phyloP scores from a whole-genome alignment of 2,113 vertebrate genomes.

The Chamaea fasciata region DNA sequence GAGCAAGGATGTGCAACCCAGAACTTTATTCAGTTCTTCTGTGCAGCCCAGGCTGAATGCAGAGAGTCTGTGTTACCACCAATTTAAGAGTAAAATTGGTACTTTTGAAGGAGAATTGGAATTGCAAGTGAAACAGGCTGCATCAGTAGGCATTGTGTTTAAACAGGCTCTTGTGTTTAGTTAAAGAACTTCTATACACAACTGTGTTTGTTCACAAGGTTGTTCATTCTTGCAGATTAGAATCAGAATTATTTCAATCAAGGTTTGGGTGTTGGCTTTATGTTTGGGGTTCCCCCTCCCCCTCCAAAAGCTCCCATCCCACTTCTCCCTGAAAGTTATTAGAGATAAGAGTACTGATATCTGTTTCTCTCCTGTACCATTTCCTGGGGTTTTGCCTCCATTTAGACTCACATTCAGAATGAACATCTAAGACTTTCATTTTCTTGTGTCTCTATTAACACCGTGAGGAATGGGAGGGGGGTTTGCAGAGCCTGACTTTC shows the following conservation, averaged over 20 bases:
- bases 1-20: neutral
- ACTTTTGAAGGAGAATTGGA: neutral
- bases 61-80: neutral
- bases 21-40: neutral
- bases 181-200: neutral
- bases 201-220: neutral
- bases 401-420: neutral
- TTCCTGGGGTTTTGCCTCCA: neutral
- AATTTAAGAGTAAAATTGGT: neutral
- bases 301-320: neutral
- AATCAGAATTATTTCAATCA: neutral
- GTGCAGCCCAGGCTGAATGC: neutral
- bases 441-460: neutral
- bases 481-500: neutral
- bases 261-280: neutral
- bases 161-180: rapidly evolving
- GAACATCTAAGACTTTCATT: neutral
- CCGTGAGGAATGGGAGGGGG: neutral
- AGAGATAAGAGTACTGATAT: neutral
- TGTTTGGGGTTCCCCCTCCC: rapidly evolving
- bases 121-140: neutral
- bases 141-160: neutral
- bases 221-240: neutral
- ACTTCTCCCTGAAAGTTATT: neutral
- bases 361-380: neutral